phyloP scores from a whole-genome alignment of 2,113 vertebrate genomes.

The Labrus mixtus region DNA sequence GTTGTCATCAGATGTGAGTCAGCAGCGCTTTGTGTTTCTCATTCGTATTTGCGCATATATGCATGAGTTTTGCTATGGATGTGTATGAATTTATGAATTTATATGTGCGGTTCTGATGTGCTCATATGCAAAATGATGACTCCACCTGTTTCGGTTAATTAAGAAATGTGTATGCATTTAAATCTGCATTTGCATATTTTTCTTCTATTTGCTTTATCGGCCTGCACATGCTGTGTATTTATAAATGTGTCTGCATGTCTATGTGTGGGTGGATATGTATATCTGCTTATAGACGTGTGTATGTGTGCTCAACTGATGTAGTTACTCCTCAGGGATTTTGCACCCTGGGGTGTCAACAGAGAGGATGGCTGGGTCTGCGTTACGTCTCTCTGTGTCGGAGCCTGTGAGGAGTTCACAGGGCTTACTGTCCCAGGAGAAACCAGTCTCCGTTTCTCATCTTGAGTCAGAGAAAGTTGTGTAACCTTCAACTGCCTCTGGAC shows the following conservation, averaged over 20 bases:
- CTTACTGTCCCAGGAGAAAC: constrained; percentile 22
- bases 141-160: constrained; percentile 11
- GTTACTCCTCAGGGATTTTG: constrained; percentile 9
- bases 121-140: not conserved
- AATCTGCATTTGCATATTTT: constrained; percentile 19
- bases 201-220: constrained; percentile 7
- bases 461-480: constrained; percentile 44
- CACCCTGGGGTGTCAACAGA: constrained; percentile 22
- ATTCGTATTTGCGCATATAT: constrained; percentile 24
- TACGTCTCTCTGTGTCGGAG: constrained; percentile 10
- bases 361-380: constrained; percentile 10
- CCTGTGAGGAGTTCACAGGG: constrained; percentile 31
- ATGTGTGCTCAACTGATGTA: not conserved
- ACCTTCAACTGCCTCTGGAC: constrained; percentile 47
- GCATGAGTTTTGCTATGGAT: constrained; percentile 2
- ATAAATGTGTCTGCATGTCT: not conserved
- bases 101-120: not conserved
- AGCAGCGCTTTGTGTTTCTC: constrained; percentile 40
- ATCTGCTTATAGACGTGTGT: not conserved
- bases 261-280: not conserved
- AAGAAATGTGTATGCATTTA: constrained; percentile 18
- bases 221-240: constrained; percentile 1
- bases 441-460: constrained; percentile 45
- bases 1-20: constrained; percentile 58
- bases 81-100: not conserved